Evolutionary conservation across 2,888 invertebrate species (phyloP).

Genomic region (Nycteola revayana): DNA sequence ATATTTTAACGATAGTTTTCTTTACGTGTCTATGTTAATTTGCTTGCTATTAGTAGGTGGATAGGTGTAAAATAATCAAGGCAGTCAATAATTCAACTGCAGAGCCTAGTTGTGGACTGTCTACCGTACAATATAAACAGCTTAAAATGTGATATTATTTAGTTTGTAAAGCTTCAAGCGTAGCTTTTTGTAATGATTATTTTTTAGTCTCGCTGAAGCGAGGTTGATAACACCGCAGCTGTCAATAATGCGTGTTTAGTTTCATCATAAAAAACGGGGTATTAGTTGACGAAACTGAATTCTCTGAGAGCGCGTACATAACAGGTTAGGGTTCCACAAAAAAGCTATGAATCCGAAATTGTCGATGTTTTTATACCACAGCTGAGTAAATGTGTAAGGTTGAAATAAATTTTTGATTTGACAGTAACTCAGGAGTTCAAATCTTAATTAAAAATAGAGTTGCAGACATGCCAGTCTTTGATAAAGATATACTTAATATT

Average conservation of each 20-base stretch:
- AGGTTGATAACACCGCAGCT: constrained; percentile 51
- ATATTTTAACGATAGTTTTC: constrained; percentile 11
- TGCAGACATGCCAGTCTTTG: no score
- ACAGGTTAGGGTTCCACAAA: constrained; percentile 14
- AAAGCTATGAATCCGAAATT: not conserved
- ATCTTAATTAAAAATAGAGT: no score
- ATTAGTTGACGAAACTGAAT: constrained; percentile 44
- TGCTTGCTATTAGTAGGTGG: no score
- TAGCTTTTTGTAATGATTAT: constrained; percentile 20
- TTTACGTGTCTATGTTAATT: no score
- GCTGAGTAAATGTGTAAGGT: no score
- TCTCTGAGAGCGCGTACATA: constrained; percentile 30
- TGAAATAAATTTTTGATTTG: no score
- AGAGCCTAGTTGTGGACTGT: constrained; percentile 16
- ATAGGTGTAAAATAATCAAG: constrained; percentile 23
- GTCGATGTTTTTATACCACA: no score
- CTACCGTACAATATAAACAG: constrained; percentile 7
- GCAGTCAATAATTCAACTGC: constrained; percentile 26
- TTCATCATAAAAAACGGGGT: constrained; percentile 49
- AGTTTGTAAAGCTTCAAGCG: constrained; percentile 9
- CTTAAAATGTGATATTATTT: constrained; percentile 9
- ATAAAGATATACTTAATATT: no score
- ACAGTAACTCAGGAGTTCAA: no score
- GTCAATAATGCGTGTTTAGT: constrained; percentile 52
- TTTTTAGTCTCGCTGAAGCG: constrained; percentile 29